Conservation (phyloP, 2,113 vertebrate species). For the Saccopteryx bilineata region DNA sequence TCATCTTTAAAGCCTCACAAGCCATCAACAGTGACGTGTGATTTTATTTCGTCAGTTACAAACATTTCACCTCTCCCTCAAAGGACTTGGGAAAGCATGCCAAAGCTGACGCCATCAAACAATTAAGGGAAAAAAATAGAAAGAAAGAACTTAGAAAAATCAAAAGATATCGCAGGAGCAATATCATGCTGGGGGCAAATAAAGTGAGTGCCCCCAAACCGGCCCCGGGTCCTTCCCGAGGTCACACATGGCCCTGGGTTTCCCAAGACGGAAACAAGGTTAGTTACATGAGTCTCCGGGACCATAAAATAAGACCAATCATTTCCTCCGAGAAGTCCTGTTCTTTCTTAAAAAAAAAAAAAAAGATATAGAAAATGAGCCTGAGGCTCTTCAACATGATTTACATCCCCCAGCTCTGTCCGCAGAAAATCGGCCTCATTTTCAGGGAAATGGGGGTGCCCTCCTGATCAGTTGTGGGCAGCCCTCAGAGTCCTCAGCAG, state of each 20-base stretch:
- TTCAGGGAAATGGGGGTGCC: too few species aligned
- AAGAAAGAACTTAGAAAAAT: background rate
- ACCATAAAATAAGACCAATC: accelerated
- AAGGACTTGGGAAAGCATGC: background rate
- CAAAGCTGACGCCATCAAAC: background rate
- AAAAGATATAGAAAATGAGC: background rate
- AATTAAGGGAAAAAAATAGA: background rate
- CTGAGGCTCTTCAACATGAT: background rate
- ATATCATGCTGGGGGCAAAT: accelerated
- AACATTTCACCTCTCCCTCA: accelerated
- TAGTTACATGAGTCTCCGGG: accelerated
- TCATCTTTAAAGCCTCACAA: background rate
- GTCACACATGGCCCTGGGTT: too few species aligned
- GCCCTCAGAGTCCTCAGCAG: background rate
- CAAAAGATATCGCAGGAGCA: background rate
- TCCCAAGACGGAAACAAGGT: accelerated
- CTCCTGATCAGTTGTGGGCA: background rate
- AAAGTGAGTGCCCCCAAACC: background rate
- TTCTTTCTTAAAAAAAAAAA: background rate
- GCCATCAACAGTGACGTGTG: too few species aligned
- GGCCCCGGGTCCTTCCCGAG: accelerated
- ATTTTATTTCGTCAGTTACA: background rate
- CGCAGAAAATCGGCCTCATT: too few species aligned
- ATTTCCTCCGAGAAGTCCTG: background rate
- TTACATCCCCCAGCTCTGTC: too few species aligned